Conservation (phyloP, 2,797 vertebrate species). For the Cossypha niveicapilla region DNA sequence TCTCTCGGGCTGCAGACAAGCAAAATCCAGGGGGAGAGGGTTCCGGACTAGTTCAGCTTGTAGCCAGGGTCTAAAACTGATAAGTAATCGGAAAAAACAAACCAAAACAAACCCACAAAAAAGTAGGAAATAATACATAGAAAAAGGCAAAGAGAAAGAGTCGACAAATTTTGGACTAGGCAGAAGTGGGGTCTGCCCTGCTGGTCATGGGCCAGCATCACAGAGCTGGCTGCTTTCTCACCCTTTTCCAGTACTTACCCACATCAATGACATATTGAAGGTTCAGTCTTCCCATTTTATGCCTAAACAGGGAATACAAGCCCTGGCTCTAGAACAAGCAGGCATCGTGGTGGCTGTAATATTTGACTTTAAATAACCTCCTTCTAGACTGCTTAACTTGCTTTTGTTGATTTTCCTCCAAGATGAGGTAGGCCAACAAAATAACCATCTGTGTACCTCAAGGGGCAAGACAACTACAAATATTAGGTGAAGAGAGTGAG, state of each 20-base stretch:
- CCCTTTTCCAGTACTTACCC: rapidly evolving
- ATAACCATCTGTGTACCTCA: neutral
- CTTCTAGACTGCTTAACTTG: neutral
- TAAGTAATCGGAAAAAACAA: neutral
- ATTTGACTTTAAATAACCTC: neutral
- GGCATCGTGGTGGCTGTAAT: neutral
- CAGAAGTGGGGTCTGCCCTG: neutral
- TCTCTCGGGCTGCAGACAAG: neutral
- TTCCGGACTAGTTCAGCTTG: too few species aligned
- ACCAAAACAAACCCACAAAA: neutral
- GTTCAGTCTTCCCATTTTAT: rapidly evolving
- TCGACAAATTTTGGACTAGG: neutral
- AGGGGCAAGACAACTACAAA: neutral
- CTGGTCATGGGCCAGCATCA: neutral
- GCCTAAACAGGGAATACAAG: neutral
- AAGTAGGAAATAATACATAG: neutral
- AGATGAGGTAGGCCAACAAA: neutral
- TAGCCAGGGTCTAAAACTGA: neutral
- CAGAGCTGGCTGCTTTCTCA: neutral
- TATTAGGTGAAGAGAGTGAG: rapidly evolving
- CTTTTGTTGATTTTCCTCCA: neutral
- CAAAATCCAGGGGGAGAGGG: neutral
- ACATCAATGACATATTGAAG: rapidly evolving
- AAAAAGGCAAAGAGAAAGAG: neutral
- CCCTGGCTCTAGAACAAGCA: neutral